A percentile compares a stretch with the other conserved stretches of the same genome.
phyloP scores from a whole-genome alignment of 2,888 invertebrate genomes.

The Sturmia bella region DNA sequence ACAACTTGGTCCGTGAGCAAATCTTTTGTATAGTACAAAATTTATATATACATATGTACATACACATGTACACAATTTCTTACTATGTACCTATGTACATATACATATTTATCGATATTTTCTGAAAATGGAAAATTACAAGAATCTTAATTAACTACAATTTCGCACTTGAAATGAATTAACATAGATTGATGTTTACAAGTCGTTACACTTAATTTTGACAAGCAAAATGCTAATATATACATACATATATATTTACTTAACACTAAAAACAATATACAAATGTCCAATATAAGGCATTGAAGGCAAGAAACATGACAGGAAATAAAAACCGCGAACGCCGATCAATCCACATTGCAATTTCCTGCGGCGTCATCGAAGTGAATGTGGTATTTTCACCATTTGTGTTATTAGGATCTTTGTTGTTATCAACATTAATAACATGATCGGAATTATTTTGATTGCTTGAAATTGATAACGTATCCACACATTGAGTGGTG shows the following conservation, averaged over 20 bases:
- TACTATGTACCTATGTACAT: too few relatives aligned
- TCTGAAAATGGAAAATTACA: too few relatives aligned
- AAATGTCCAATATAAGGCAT: slow-evolving; percentile 79
- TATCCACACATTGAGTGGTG: slow-evolving; percentile 77
- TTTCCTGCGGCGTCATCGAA: slow-evolving; percentile 79
- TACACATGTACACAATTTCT: not conserved
- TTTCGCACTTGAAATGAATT: too few relatives aligned
- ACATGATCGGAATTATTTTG: slow-evolving; percentile 75
- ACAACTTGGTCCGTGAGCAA: not conserved
- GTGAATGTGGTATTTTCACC: slow-evolving; percentile 76
- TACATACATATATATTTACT: not conserved
- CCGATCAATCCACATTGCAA: slow-evolving; percentile 80
- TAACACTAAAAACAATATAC: slow-evolving; percentile 76
- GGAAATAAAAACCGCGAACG: slow-evolving; percentile 77
- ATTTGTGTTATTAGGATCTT: slow-evolving; percentile 67
- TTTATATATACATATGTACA: not conserved
- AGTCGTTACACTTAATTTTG: not conserved
- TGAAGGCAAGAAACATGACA: slow-evolving; percentile 77
- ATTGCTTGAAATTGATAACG: slow-evolving; percentile 75
- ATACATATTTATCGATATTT: too few relatives aligned
- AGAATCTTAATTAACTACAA: not conserved
- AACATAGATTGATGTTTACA: too few relatives aligned
- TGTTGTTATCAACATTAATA: slow-evolving; percentile 76
- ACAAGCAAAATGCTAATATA: slow-evolving; percentile 4
- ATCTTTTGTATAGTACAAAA: not conserved